Evolutionary conservation across 1,140 invertebrate species (phyloP), one percentile per base, ranked within the genome.

Genomic region (Brachionus asplanchnoidis): DNA sequence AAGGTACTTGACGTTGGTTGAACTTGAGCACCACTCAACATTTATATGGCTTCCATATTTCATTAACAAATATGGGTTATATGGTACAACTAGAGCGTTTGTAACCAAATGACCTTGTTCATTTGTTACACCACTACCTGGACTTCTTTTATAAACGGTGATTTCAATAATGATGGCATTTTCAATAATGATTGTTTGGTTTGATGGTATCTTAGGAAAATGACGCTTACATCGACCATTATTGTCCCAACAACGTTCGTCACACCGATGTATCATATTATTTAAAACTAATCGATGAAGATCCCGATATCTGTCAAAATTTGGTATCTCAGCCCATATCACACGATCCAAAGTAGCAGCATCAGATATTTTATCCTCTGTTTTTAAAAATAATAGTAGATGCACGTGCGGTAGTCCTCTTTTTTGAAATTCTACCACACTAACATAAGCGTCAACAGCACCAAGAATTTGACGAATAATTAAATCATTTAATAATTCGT

Each of bases 401-500:
- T 91, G 91, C 8, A 87, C 88, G 89, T 92, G 91, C 1, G 91
- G 90, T 40, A 91, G 86, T 12, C 91, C 90, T 84, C 90, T 86
- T 86, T 92, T 92, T 87, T 92, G 91, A 88, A 89, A 92, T 86
- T 92, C 91, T 40, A 92, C 85, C 20, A 87, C 85, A 84, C 89
- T 89, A 88, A 90, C 86, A 46, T 86, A 88, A 42, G 88, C 89
- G 14, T 83, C 50, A 36, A 87, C 85, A 56, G 85, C 80, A 17
- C 90, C 89, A 87, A 89, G 88, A 2, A 90, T 84, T 11, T 86
- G 23, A 66, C 85, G n/a, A 75, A 89, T 87, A 3, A 84, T 73
- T 26, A 92, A 86, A n/a, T 90, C 87, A 86, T 90, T 85, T 84
- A 91, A 88, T 2, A 92, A 84, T 66, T 87, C 86, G 85, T 89